A percentile compares a stretch with the other conserved stretches of the same genome.
phyloP scores from a whole-genome alignment of 2,888 invertebrate genomes.

The Athripsodes cinereus region DNA sequence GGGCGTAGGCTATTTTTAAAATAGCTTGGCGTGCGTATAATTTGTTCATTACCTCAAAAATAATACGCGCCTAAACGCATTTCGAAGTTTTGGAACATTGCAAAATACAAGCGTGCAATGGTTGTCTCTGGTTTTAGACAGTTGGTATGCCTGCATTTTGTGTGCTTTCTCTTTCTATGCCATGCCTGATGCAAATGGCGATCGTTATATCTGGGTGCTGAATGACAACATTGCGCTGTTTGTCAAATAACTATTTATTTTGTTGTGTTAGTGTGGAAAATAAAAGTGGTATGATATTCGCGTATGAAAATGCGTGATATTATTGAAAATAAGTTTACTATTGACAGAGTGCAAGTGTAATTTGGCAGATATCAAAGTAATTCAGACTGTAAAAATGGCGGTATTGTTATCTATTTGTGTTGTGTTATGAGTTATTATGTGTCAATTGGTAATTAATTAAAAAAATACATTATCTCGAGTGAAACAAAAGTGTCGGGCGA shows the following conservation, averaged over 20 bases:
- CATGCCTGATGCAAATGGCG: constrained; percentile 38
- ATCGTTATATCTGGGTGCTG: constrained; percentile 44
- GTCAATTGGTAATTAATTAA: constrained; percentile 36
- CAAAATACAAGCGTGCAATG: not conserved
- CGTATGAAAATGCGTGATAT: not conserved
- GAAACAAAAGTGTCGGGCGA: not conserved
- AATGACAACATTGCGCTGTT: constrained; percentile 45
- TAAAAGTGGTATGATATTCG: not conserved
- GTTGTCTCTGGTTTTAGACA: not conserved
- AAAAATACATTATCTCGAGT: not conserved
- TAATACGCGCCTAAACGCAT: not conserved
- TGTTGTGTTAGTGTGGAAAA: constrained; percentile 7
- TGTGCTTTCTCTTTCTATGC: constrained; percentile 22
- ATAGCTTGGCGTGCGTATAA: not conserved
- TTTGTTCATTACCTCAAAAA: not conserved
- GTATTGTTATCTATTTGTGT: constrained; percentile 50
- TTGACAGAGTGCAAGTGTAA: not conserved
- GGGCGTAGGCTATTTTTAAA: constrained; percentile 1
- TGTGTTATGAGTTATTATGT: constrained; percentile 34
- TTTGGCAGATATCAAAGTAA: constrained; percentile 7
- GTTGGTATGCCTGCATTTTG: constrained; percentile 15
- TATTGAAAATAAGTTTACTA: not conserved
- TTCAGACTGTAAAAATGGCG: constrained; percentile 46
- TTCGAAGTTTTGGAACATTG: not conserved
- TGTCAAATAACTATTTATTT: constrained; percentile 20